phyloP scores from a whole-genome alignment of 2,113 vertebrate species.

The Pterocles gutturalis region DNA sequence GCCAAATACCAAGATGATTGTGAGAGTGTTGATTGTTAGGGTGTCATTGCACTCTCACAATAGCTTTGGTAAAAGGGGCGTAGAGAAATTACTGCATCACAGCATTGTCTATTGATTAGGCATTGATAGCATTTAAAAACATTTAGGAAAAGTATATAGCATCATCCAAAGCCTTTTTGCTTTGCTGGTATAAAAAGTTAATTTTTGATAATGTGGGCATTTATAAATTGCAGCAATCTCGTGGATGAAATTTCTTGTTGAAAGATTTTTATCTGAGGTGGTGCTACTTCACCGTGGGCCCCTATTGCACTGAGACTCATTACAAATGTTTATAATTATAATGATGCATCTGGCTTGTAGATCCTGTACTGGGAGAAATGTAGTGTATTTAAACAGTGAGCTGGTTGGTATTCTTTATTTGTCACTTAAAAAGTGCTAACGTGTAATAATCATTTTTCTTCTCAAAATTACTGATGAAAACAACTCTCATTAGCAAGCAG shows the following conservation, averaged over 20 bases:
- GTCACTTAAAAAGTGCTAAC: constrained; percentile 42
- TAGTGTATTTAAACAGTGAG: neutral
- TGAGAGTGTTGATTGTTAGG: neutral
- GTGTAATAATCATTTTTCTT: constrained; percentile 52
- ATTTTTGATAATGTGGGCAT: constrained; percentile 5
- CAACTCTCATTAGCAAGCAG: constrained; percentile 60
- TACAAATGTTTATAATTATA: constrained; percentile 33
- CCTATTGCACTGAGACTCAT: neutral
- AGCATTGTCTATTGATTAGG: neutral
- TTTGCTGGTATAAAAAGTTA: constrained; percentile 22
- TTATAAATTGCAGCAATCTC: constrained; percentile 43
- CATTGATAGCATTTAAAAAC: neutral
- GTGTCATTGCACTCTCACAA: neutral
- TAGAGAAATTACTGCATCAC: neutral
- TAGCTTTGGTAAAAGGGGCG: neutral
- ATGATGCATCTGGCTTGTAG: neutral
- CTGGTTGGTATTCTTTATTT: constrained; percentile 29
- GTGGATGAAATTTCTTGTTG: neutral
- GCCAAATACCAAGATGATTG: neutral
- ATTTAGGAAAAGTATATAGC: neutral
- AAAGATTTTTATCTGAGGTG: constrained; percentile 25
- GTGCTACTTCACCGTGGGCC: neutral
- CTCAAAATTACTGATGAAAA: constrained; percentile 53
- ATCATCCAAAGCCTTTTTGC: neutral
- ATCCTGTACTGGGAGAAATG: neutral